phyloP scores from a whole-genome alignment of 1,140 invertebrate species.

The Drosophila asahinai region DNA sequence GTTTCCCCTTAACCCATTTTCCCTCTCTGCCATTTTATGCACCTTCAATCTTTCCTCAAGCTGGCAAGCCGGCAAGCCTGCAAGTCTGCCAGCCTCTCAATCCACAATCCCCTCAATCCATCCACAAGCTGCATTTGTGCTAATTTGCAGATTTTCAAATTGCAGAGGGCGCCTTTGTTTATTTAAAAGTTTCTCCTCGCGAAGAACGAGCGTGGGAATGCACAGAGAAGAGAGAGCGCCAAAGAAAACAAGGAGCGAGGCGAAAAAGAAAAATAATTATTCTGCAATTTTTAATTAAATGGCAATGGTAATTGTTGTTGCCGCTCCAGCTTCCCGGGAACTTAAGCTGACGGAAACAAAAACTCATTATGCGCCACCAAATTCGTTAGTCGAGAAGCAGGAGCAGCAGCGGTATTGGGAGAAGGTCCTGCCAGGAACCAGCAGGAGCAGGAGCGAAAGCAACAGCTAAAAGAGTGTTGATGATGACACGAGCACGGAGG shows the following conservation, averaged over 20 bases:
- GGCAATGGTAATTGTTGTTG: conserved; percentile 78
- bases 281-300: conserved; percentile 84
- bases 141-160: conserved; percentile 82
- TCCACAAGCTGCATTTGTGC: conserved; percentile 69
- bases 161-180: conserved; percentile 70
- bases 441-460: conserved; percentile 10
- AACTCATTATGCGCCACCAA: conserved; percentile 79
- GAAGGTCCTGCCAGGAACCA: conserved; percentile 7
- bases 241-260: conserved; percentile 51
- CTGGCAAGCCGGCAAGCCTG: neutral
- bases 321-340: conserved; percentile 39
- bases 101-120: conserved; percentile 30
- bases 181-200: conserved; percentile 66
- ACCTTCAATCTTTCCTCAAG: conserved; percentile 23
- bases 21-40: conserved; percentile 3
- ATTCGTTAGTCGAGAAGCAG: conserved; percentile 61
- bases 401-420: neutral
- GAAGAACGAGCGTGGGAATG: conserved; percentile 31
- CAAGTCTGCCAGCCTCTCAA: neutral
- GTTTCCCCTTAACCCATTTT: conserved; percentile 7
- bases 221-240: neutral
- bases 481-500: conserved; percentile 48
- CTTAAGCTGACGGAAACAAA: conserved; percentile 82
- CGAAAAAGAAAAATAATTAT: conserved; percentile 80
- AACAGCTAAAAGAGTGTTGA: conserved; percentile 57